phyloP scores from a whole-genome alignment of 2,113 vertebrate genomes.

The Taxidea taxus region DNA sequence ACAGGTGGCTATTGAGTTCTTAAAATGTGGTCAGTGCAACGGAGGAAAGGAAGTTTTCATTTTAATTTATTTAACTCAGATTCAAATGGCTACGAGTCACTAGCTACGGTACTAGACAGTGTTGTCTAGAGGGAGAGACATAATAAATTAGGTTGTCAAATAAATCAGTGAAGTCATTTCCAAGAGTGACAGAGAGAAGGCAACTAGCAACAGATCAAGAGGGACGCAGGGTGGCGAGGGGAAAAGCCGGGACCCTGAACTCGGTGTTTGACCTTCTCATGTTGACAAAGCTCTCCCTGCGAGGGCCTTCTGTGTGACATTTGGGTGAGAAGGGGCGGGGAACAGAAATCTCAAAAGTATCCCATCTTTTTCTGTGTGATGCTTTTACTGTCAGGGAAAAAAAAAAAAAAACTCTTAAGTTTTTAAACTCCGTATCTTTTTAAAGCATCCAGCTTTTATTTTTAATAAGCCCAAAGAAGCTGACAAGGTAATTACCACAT shows the following conservation, averaged over 20 bases:
- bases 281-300: accelerated
- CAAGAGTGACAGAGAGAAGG: background rate
- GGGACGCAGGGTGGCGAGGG: accelerated
- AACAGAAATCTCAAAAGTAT: background rate
- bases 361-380: background rate
- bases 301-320: background rate
- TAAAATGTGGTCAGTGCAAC: background rate
- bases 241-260: background rate
- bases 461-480: conserved; percentile 46
- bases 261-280: accelerated
- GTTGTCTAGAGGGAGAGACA: too few species aligned
- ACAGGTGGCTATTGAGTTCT: accelerated
- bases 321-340: too few species aligned
- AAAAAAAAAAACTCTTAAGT: background rate
- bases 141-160: background rate
- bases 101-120: accelerated
- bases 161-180: background rate
- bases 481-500: conserved; percentile 18
- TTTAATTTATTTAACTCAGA: background rate
- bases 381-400: background rate
- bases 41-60: accelerated
- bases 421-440: background rate
- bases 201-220: accelerated
- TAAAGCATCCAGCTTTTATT: conserved; percentile 32
- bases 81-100: background rate